These are phyloP conservation scores for Danionella cerebrum DNA, from an alignment of 2,113 vertebrate genomes.

Conservation along the genomic window DNA sequence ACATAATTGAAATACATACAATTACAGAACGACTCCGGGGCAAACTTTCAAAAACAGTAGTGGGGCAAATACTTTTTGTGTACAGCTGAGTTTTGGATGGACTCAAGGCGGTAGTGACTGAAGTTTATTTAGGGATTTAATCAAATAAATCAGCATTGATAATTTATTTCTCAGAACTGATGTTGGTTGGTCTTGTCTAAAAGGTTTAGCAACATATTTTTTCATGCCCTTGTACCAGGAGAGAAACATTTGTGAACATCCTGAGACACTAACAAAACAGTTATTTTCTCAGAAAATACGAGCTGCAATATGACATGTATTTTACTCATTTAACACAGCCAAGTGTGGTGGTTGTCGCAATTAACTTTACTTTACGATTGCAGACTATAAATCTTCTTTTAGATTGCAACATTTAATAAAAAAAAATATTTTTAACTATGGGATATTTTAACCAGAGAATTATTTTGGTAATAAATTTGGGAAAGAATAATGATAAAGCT, in stretches of 20 bases:
- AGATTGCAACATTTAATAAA: conserved; percentile 38
- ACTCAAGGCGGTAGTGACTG: background rate
- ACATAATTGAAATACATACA: too few species aligned
- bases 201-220: conserved; percentile 5
- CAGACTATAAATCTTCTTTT: conserved; percentile 33
- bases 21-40: too few species aligned
- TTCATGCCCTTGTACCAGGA: conserved; percentile 1
- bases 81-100: background rate
- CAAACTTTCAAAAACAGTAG: too few species aligned
- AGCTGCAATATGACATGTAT: background rate
- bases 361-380: background rate
- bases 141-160: too few species aligned
- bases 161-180: conserved; percentile 24
- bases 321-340: background rate
- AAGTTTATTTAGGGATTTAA: background rate
- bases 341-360: background rate
- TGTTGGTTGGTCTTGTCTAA: conserved; percentile 24
- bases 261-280: background rate
- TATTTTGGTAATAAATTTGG: conserved; percentile 52
- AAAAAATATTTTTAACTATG: conserved; percentile 48
- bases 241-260: conserved; percentile 1
- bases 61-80: conserved; percentile 27
- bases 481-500: conserved; percentile 43
- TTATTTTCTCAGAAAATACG: background rate
- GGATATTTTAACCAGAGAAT: conserved; percentile 54